A percentile compares a stretch with the other conserved stretches of the same genome.
Conservation (phyloP, 2,888 invertebrate genomes). For the Kuschelorhynchus macadamiae region DNA sequence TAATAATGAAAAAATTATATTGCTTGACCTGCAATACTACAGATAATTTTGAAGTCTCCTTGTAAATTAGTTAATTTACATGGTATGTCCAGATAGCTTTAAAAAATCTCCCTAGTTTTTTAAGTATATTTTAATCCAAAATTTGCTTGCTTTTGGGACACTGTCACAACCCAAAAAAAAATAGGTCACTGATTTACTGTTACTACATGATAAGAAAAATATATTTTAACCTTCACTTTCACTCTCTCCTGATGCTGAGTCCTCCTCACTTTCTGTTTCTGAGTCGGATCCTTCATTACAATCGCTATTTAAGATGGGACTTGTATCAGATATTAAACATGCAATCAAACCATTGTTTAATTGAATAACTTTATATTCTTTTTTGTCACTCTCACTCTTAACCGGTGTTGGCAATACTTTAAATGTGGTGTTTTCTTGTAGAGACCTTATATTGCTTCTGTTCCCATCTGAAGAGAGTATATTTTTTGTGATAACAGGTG, state of each 20-base stretch:
- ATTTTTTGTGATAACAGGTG: neutral
- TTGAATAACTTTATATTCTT: conserved; percentile 78
- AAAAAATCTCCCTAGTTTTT: no score
- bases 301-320: conserved; percentile 52
- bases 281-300: conserved; percentile 58
- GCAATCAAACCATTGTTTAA: conserved; percentile 81
- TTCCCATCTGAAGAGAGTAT: conserved; percentile 1
- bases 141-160: no score
- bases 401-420: conserved; percentile 71
- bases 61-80: no score
- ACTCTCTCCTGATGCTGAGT: neutral
- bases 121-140: no score
- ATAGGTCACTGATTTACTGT: no score
- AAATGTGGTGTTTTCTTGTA: conserved; percentile 41
- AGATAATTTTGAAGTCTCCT: no score
- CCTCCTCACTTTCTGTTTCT: conserved; percentile 49
- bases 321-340: conserved; percentile 77
- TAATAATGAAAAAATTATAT: no score
- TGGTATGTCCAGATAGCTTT: no score
- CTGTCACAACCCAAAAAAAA: no score
- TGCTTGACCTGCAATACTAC: no score
- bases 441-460: neutral
- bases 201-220: neutral
- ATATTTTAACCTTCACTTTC: conserved; percentile 18
- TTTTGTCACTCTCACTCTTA: conserved; percentile 84